Conservation (phyloP, 2,888 invertebrate genomes). For the Rhopalosiphum nymphaeae region DNA sequence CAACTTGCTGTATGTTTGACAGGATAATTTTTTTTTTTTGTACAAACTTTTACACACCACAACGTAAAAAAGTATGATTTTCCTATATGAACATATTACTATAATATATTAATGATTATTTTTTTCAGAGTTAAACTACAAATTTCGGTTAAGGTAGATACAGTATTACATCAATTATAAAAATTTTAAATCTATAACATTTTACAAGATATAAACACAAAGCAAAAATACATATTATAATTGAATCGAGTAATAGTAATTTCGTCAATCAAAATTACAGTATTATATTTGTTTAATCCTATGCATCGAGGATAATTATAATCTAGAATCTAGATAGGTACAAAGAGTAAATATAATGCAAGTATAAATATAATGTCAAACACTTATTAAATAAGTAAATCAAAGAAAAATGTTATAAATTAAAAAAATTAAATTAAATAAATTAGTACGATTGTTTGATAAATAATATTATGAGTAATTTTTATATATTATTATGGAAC, state of each 20-base stretch:
- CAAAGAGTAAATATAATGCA: not conserved
- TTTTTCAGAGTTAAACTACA: not conserved
- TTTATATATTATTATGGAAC: not conserved
- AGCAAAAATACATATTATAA: not conserved
- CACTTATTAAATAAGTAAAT: not conserved
- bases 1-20: not conserved
- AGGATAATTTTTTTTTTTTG: not conserved
- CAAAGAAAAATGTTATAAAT: not conserved
- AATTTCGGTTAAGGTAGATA: not conserved
- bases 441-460: not conserved
- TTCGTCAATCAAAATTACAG: not conserved
- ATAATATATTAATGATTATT: not conserved
- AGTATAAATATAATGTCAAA: not conserved
- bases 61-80: not conserved
- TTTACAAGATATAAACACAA: not conserved
- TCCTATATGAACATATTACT: not conserved
- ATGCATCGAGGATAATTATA: too few species aligned
- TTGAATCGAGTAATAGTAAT: not conserved
- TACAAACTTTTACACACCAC: not conserved
- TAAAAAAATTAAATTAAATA: not conserved
- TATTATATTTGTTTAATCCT: not conserved
- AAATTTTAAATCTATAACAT: not conserved
- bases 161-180: not conserved
- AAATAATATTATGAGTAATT: not conserved
- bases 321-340: not conserved